Base-by-base conservation (phyloP, 2,113 vertebrate genomes). In the Chaetodon trifascialis region DNA sequence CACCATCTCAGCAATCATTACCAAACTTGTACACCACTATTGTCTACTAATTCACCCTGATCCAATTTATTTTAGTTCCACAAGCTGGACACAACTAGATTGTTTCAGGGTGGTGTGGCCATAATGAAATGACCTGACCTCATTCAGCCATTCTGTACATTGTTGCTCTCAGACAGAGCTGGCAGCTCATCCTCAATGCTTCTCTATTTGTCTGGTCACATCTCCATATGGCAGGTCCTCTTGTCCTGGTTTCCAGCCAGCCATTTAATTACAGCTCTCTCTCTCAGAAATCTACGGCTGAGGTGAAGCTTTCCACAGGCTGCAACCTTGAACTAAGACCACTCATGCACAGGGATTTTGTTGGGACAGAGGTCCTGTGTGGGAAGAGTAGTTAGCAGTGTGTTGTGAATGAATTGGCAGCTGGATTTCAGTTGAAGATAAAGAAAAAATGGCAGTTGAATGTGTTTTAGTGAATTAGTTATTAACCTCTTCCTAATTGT, bases 171-270 rank as follows among this genome's bases (percentile, higher is more conserved):
- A 16, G 55, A 51, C 44, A 42, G 42, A 51, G 44, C 30, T 34
- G 51, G 42, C 5, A 63, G 38, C 36, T 60, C 77, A 52, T 64
- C 47, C 8, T 62, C 16, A 30, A 5, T 51, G 79, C 54, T 51
- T 52, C 63, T 44, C 42, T 7, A 4, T 74, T 34, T 4, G 10
- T 73, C 62, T 15, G 42, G 46, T 2, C 71, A 21, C 46, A 7
- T 60, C 36, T 75, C 63, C 69, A 40, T 25, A 34, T 49, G 69
- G 42, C 38, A 36, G 79, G 8, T 36, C 46, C 55, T 75, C 55
- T 63, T 60, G 62, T 74, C 21, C 34, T 23, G 21, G 44, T 54
- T 25, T 25, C 56, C 0, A 4, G 55, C 21, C 72, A 55, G 34
- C 12, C 54, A n/a, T 38, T 47, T 67, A 58, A 59, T 30, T 40